A percentile compares a stretch with the other conserved stretches of the same genome.
Evolutionary conservation across 2,113 vertebrate genomes (phyloP).

Genomic region (Myodes glareolus): DNA sequence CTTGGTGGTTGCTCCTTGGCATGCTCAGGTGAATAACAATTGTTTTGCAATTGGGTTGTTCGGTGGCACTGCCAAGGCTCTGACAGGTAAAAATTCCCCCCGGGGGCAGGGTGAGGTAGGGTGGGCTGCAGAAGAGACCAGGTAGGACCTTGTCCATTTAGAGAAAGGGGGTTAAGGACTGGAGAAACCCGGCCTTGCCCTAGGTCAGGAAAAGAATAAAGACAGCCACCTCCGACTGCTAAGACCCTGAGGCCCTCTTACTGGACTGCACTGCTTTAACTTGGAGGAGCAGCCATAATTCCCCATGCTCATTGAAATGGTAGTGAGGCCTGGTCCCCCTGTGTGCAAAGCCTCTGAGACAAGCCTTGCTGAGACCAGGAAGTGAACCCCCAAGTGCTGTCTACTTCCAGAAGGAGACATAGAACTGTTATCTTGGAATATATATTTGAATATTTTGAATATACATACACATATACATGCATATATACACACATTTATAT

Average conservation of each 20-base stretch:
- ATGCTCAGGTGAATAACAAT: conserved; percentile 33
- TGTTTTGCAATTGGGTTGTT: conserved; percentile 52
- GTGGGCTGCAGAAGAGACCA: neutral
- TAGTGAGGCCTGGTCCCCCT: too few relatives aligned
- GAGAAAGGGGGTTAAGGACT: neutral
- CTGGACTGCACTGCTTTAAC: neutral
- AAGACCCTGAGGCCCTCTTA: neutral
- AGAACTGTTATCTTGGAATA: neutral
- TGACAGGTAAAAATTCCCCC: neutral
- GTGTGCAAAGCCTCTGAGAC: neutral
- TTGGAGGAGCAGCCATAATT: neutral
- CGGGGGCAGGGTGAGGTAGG: too few relatives aligned
- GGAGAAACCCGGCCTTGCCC: neutral
- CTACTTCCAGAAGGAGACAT: neutral
- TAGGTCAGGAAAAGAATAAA: neutral
- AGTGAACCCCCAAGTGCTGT: neutral
- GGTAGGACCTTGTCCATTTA: neutral
- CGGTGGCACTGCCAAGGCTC: neutral
- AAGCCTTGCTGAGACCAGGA: neutral
- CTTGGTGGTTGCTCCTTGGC: conserved; percentile 48
- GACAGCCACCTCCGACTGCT: neutral
- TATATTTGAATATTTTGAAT: neutral
- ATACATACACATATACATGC: neutral
- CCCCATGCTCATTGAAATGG: too few relatives aligned
- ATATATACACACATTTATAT: neutral